Evolutionary conservation across 2,888 invertebrate genomes (phyloP).

Genomic region (Pollenia griseotomentosa): DNA sequence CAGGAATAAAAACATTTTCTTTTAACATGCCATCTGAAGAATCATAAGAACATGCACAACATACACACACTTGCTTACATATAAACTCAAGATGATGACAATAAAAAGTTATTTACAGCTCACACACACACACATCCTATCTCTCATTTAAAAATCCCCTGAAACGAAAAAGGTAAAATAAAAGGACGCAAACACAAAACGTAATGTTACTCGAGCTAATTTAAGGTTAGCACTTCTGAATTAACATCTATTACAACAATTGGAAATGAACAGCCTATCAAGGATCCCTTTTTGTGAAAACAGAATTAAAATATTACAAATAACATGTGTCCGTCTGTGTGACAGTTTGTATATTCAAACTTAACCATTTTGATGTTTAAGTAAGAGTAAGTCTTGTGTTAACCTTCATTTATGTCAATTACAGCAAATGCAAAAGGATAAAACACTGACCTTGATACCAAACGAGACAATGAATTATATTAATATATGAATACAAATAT

Average conservation of each 20-base stretch:
- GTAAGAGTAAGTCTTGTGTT: not conserved
- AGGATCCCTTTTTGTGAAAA: not conserved
- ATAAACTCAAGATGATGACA: not conserved
- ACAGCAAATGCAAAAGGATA: not conserved
- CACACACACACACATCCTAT: too few species aligned
- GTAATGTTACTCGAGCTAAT: slow-evolving; percentile 45
- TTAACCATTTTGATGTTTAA: too few species aligned
- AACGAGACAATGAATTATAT: not conserved
- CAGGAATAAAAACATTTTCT: slow-evolving; percentile 21
- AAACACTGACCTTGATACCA: slow-evolving; percentile 33
- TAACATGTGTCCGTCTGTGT: not conserved
- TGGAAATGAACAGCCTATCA: not conserved
- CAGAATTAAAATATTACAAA: not conserved
- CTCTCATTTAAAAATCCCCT: not conserved
- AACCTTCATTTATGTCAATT: slow-evolving; percentile 17
- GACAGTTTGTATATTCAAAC: not conserved
- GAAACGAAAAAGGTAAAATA: not conserved
- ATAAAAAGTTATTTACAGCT: not conserved
- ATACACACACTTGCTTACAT: not conserved
- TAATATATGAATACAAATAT: not conserved
- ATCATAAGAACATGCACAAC: not conserved
- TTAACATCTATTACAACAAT: not conserved
- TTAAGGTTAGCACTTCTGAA: slow-evolving; percentile 24
- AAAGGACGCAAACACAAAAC: slow-evolving; percentile 14
- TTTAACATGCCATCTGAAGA: slow-evolving; percentile 6